phyloP scores from a whole-genome alignment of 2,888 invertebrate genomes.

The Tipula unca region DNA sequence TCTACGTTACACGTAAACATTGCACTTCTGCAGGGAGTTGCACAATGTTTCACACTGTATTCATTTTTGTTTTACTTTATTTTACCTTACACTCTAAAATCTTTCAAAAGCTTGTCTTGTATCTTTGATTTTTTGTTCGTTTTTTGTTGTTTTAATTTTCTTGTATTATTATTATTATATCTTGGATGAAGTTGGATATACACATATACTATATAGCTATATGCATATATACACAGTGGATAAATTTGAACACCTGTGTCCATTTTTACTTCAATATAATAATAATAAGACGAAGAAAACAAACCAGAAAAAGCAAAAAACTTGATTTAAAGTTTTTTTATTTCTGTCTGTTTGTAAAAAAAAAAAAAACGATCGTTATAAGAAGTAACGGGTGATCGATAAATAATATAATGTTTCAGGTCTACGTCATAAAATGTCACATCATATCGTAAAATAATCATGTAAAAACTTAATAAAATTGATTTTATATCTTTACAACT shows the following conservation, averaged over 20 bases:
- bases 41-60: not conserved
- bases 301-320: conserved; percentile 14
- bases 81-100: not conserved
- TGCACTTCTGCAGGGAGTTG: not conserved
- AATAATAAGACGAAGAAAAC: conserved; percentile 1
- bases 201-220: not conserved
- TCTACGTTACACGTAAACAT: not conserved
- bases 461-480: not conserved
- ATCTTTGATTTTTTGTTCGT: not conserved
- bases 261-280: conserved; percentile 8
- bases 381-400: not conserved
- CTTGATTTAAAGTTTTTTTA: not conserved
- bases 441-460: not conserved
- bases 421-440: not conserved
- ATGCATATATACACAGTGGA: not conserved
- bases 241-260: conserved; percentile 14
- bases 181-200: not conserved
- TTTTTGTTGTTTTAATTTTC: not conserved
- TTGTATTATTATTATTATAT: conserved; percentile 1
- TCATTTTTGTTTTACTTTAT: not conserved
- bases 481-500: not conserved
- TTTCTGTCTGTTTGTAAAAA: conserved; percentile 3
- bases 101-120: conserved; percentile 8
- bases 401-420: not conserved
- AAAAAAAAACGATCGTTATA: not conserved